Conservation (phyloP, 2,888 invertebrate species). For the Drosophila niveifrons region DNA sequence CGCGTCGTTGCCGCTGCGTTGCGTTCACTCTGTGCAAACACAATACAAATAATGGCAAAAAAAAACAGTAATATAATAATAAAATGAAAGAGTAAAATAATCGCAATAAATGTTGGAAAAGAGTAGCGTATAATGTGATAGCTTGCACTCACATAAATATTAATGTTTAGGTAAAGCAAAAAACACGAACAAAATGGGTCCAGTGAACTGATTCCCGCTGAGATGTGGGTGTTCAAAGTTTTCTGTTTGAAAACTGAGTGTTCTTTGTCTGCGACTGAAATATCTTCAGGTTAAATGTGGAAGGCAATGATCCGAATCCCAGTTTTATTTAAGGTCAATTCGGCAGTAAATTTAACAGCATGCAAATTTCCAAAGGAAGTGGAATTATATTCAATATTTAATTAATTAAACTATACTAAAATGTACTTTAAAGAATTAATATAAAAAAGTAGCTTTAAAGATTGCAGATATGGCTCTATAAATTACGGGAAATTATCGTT, state of each 20-base stretch:
- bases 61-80: slow-evolving; percentile 26
- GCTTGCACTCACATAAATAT: slow-evolving; percentile 17
- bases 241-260: not conserved
- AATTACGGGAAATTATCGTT: too few species aligned
- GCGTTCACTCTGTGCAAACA: slow-evolving; percentile 31
- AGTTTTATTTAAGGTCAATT: not conserved
- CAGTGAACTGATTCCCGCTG: slow-evolving; percentile 29
- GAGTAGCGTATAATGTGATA: slow-evolving; percentile 38
- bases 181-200: slow-evolving; percentile 20
- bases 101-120: slow-evolving; percentile 44
- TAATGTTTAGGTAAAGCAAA: slow-evolving; percentile 1
- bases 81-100: slow-evolving; percentile 25
- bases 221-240: slow-evolving; percentile 1
- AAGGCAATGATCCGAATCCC: not conserved
- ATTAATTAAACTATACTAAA: too few species aligned
- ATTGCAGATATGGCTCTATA: too few species aligned
- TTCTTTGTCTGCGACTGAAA: slow-evolving; percentile 1
- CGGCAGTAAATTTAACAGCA: not conserved
- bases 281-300: not conserved
- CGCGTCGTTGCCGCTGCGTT: slow-evolving; percentile 28
- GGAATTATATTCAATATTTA: not conserved
- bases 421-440: too few species aligned
- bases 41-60: slow-evolving; percentile 12
- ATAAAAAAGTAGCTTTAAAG: too few species aligned
- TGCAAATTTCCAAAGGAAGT: not conserved